These are phyloP conservation scores for Eurois occulta DNA, from an alignment of 2,888 invertebrate species.

Conservation along the genomic window DNA sequence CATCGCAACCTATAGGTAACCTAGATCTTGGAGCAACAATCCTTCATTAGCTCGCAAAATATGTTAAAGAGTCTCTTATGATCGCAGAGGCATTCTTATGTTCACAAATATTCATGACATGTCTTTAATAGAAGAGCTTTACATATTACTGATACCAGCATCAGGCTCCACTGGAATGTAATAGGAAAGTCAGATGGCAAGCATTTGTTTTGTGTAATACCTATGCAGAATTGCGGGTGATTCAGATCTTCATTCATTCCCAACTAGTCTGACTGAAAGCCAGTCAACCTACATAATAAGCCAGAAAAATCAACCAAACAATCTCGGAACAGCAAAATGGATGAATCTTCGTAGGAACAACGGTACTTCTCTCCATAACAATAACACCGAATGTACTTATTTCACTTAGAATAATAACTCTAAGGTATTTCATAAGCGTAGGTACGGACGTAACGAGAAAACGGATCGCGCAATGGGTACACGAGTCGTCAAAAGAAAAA, in stretches of 20 bases:
- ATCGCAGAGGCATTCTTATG: constrained; percentile 4
- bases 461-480: constrained; percentile 31
- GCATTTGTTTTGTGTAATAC: neutral
- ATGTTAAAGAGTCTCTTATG: constrained; percentile 12
- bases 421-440: constrained; percentile 36
- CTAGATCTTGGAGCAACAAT: constrained; percentile 10
- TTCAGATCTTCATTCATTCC: neutral
- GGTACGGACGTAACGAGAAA: constrained; percentile 29
- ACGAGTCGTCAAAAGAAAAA: constrained; percentile 42
- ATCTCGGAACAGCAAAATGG: constrained; percentile 3
- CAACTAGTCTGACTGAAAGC: neutral
- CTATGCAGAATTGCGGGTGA: neutral
- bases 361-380: neutral
- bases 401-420: no score
- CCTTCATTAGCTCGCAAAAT: neutral
- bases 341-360: constrained; percentile 2
- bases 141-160: neutral
- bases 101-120: constrained; percentile 24
- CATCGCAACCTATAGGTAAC: neutral
- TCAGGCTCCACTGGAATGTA: neutral
- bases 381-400: constrained; percentile 29
- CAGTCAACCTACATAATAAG: no score
- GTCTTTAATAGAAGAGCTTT: neutral
- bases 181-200: neutral
- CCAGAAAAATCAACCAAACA: neutral